Evolutionary conservation across 1,140 invertebrate species (phyloP).

Genomic region (Brachionus angularis): DNA sequence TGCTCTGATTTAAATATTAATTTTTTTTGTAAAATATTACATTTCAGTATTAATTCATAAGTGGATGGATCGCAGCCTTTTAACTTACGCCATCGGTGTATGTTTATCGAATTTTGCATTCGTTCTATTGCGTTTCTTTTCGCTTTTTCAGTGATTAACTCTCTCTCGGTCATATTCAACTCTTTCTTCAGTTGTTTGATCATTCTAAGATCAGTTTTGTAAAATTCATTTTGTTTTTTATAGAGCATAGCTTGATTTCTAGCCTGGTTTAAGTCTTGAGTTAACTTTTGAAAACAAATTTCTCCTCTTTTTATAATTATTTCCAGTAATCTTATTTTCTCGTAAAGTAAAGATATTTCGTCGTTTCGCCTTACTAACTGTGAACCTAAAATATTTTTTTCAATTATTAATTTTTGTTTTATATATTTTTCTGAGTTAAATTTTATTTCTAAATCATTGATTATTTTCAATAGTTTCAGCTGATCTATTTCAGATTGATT

Average conservation of each 20-base stretch:
- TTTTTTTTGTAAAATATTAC: slow-evolving; percentile 17
- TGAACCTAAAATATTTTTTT: slow-evolving; percentile 28
- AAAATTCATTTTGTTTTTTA: not conserved
- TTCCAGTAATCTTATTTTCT: slow-evolving; percentile 11
- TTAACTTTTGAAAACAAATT: slow-evolving; percentile 8
- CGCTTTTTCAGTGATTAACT: not conserved
- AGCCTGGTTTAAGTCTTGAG: not conserved
- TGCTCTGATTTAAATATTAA: slow-evolving; percentile 4
- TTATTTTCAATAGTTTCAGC: slow-evolving; percentile 18
- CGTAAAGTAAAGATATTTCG: slow-evolving; percentile 10
- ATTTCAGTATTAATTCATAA: slow-evolving; percentile 9
- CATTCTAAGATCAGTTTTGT: not conserved
- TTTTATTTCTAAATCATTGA: not conserved
- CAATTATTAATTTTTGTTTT: slow-evolving; percentile 2
- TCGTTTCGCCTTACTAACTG: slow-evolving; percentile 27
- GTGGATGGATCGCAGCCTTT: not conserved
- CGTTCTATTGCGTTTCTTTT: slow-evolving; percentile 26
- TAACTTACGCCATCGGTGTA: slow-evolving; percentile 13
- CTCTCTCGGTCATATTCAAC: not conserved
- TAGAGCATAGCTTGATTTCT: not conserved
- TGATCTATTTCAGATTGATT: slow-evolving; percentile 9
- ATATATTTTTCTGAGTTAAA: not conserved
- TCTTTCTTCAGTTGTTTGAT: slow-evolving; percentile 11
- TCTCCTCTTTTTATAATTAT: not conserved
- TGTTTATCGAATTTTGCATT: slow-evolving; percentile 17